Percentiles rank a stretch among this genome's conserved stretches.
phyloP scores from a whole-genome alignment of 2,797 vertebrate genomes.

The Catharus ustulatus region DNA sequence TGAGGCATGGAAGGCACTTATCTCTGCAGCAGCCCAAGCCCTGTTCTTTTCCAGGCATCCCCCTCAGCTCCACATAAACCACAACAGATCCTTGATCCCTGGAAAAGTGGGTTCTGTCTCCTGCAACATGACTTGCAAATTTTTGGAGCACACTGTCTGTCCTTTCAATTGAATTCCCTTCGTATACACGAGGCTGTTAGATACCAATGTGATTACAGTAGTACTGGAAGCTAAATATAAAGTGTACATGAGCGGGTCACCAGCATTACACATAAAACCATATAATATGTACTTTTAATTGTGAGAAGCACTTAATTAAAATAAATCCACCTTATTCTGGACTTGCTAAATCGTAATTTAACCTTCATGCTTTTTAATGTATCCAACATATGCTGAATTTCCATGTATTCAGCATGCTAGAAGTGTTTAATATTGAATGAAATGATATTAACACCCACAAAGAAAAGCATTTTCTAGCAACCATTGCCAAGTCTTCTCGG shows the following conservation, averaged over 20 bases:
- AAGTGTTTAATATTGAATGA: not conserved
- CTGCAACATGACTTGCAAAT: not conserved
- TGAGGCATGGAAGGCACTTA: not conserved
- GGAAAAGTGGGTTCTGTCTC: not conserved
- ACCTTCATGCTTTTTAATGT: not conserved
- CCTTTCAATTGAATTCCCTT: not conserved
- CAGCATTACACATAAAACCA: not conserved
- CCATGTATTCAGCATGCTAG: not conserved
- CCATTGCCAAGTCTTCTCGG: not conserved
- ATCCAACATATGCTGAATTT: not conserved
- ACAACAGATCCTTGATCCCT: not conserved
- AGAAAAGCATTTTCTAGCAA: constrained; percentile 2
- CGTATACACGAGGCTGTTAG: accelerated
- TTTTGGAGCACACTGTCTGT: not conserved
- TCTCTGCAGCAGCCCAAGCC: not conserved
- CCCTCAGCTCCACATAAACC: not conserved
- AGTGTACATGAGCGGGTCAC: not conserved
- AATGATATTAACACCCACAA: not conserved
- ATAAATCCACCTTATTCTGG: not conserved
- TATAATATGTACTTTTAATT: not conserved
- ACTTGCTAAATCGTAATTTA: not conserved
- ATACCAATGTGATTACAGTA: not conserved
- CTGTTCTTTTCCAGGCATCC: not conserved
- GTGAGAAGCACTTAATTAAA: not conserved
- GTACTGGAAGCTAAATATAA: not conserved